phyloP scores from a whole-genome alignment of 2,888 invertebrate species.

The Ctena decussata region DNA sequence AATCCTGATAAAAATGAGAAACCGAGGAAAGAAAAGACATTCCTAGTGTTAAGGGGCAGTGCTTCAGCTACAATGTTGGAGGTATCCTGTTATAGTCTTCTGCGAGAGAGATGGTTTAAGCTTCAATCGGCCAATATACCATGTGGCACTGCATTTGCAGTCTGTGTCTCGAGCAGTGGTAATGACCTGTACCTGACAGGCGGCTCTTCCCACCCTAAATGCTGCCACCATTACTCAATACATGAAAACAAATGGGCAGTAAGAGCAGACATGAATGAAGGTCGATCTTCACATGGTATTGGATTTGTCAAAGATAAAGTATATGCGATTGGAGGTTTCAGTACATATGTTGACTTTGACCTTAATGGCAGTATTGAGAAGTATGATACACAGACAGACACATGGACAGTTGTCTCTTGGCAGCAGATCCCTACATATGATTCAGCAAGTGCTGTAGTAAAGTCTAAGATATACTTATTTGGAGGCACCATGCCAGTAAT shows the following conservation, averaged over 20 bases:
- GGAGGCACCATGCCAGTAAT: constrained; percentile 71
- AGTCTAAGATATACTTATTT: constrained; percentile 71
- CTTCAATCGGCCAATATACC: constrained; percentile 63
- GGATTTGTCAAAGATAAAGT: constrained; percentile 64
- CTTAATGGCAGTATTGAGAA: constrained; percentile 69
- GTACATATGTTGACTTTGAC: constrained; percentile 56
- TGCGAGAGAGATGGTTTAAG: constrained; percentile 68
- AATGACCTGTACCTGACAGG: constrained; percentile 74
- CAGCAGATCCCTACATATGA: constrained; percentile 71
- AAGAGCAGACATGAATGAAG: constrained; percentile 62
- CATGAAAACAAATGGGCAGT: constrained; percentile 51
- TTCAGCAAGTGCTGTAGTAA: constrained; percentile 69
- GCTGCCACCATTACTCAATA: constrained; percentile 66
- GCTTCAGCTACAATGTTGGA: constrained; percentile 60
- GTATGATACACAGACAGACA: constrained; percentile 61
- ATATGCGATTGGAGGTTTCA: constrained; percentile 75
- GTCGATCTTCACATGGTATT: constrained; percentile 71
- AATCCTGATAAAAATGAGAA: background rate
- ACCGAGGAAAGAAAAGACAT: constrained; percentile 62
- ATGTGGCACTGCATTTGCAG: constrained; percentile 70
- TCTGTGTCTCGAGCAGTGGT: constrained; percentile 66
- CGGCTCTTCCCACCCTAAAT: constrained; percentile 68
- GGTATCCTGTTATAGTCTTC: constrained; percentile 72
- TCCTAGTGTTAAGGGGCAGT: constrained; percentile 59
- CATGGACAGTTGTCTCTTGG: constrained; percentile 61